Conservation (phyloP, 2,113 vertebrate genomes). For the Psephotus haematonotus region DNA sequence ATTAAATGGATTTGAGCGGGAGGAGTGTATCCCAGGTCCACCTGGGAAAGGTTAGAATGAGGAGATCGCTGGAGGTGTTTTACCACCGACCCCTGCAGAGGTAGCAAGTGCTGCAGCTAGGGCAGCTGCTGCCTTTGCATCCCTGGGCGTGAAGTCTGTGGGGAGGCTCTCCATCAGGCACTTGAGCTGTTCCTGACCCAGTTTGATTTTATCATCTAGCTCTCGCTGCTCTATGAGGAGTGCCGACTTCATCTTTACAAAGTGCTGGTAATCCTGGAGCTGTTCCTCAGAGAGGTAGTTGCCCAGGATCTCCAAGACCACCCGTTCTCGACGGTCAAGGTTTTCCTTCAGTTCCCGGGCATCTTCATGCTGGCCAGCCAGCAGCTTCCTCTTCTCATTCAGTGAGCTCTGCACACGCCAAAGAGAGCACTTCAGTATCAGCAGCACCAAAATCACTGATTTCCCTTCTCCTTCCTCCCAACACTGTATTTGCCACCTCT, state of each 20-base stretch:
- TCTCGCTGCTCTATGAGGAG: constrained; percentile 91
- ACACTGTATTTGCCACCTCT: not conserved
- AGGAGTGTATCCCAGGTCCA: not conserved
- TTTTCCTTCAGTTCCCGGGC: constrained; percentile 96
- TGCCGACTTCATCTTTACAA: constrained; percentile 87
- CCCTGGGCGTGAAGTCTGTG: constrained; percentile 42
- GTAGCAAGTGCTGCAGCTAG: constrained; percentile 71
- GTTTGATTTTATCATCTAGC: constrained; percentile 90
- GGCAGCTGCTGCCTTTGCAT: constrained; percentile 39
- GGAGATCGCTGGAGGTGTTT: constrained; percentile 34
- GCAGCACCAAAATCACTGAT: not conserved
- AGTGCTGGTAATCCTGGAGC: constrained; percentile 87
- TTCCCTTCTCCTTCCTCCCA: not conserved
- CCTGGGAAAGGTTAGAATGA: constrained; percentile 60
- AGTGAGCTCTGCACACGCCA: constrained; percentile 81
- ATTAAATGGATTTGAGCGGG: constrained; percentile 29
- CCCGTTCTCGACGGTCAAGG: constrained; percentile 87
- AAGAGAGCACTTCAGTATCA: not conserved
- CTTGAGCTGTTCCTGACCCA: constrained; percentile 87
- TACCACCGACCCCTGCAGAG: constrained; percentile 52
- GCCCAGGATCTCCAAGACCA: constrained; percentile 86
- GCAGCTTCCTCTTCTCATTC: constrained; percentile 84
- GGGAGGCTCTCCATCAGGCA: constrained; percentile 85
- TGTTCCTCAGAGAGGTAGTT: constrained; percentile 81
- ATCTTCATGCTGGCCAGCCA: constrained; percentile 90